A percentile compares a stretch with the other conserved stretches of the same genome.
phyloP scores from a whole-genome alignment of 2,113 vertebrate species.

The Camarhynchus parvulus region DNA sequence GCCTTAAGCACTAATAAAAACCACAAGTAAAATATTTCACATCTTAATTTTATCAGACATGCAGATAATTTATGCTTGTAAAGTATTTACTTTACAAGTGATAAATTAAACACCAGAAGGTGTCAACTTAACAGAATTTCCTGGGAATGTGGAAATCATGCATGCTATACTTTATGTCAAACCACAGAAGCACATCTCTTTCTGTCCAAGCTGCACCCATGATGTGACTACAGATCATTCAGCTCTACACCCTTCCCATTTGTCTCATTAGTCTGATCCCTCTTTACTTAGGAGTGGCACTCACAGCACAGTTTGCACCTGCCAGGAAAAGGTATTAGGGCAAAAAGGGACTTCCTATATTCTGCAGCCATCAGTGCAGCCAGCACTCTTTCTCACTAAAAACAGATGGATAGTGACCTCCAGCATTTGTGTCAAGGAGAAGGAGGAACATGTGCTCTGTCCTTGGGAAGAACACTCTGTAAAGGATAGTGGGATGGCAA shows the following conservation, averaged over 20 bases:
- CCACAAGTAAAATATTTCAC: not conserved
- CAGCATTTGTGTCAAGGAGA: not conserved
- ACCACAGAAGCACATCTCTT: not conserved
- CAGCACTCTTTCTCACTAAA: not conserved
- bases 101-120: not conserved
- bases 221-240: not conserved
- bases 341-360: not conserved
- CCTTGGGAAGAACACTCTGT: not conserved
- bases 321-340: not conserved
- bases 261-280: not conserved
- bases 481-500: not conserved
- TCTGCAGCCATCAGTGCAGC: not conserved
- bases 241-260: not conserved
- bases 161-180: not conserved
- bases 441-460: not conserved
- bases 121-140: not conserved
- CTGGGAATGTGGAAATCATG: not conserved
- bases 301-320: not conserved
- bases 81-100: not conserved
- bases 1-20: not conserved
- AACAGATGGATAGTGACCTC: not conserved
- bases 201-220: not conserved
- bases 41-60: not conserved
- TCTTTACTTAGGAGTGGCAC: not conserved
- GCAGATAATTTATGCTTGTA: not conserved